Conservation (phyloP, 1,140 invertebrate species). For the Lepidotrigona ventralis region DNA sequence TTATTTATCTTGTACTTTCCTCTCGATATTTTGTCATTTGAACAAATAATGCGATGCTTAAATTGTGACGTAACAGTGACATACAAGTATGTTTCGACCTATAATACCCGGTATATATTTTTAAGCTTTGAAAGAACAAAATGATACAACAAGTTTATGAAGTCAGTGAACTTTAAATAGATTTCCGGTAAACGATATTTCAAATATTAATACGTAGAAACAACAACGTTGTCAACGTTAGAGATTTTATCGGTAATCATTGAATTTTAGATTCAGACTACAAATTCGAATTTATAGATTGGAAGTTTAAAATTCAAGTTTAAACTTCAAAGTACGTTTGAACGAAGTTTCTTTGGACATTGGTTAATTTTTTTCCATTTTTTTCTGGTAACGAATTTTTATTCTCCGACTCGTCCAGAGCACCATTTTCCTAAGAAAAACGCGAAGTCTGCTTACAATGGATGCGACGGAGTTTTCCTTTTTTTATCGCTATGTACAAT, state of each 20-base stretch:
- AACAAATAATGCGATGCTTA: background rate
- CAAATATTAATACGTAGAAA: background rate
- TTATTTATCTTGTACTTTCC: too few relatives aligned
- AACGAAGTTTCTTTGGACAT: background rate
- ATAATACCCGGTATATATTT: background rate
- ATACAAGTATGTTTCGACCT: background rate
- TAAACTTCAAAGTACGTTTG: background rate
- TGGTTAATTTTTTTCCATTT: background rate
- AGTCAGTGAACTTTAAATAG: background rate
- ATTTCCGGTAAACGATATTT: background rate
- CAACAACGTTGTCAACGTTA: too few relatives aligned
- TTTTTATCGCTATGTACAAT: background rate
- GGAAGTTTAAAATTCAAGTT: background rate
- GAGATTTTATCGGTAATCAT: background rate
- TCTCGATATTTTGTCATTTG: background rate
- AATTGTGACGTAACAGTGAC: background rate
- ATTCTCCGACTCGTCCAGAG: too few relatives aligned
- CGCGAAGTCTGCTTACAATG: background rate
- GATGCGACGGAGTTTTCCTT: constrained; percentile 1
- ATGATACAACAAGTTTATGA: background rate
- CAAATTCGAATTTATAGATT: background rate
- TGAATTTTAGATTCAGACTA: background rate
- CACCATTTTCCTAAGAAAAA: background rate
- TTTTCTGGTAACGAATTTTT: background rate
- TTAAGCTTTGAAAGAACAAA: background rate